phyloP scores from a whole-genome alignment of 1,140 invertebrate genomes.

The Zaprionus nigranus region DNA sequence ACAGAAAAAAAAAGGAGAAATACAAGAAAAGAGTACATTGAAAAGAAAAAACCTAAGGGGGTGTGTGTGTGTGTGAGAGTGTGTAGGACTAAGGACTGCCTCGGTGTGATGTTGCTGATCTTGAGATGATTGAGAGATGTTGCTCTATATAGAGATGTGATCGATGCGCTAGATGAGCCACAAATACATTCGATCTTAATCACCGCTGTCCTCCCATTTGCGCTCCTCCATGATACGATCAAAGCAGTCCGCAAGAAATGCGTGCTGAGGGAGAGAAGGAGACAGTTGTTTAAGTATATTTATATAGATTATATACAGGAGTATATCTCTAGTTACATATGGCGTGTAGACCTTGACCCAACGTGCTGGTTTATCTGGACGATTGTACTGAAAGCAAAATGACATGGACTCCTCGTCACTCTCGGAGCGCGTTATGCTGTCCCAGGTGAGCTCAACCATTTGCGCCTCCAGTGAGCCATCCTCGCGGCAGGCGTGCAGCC shows the following conservation, averaged over 20 bases:
- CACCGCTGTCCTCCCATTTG: slow-evolving; percentile 91
- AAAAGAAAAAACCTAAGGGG: background rate
- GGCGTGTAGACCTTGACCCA: slow-evolving; percentile 96
- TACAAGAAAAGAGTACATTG: slow-evolving; percentile 9
- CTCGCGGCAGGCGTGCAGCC: slow-evolving; percentile 94
- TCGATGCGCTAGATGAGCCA: slow-evolving; percentile 36
- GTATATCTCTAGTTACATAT: slow-evolving; percentile 88
- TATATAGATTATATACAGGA: background rate
- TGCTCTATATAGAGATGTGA: slow-evolving; percentile 11
- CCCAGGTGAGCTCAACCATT: slow-evolving; percentile 94
- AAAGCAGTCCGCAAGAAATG: slow-evolving; percentile 97
- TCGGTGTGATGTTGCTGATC: slow-evolving; percentile 32
- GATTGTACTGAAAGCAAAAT: slow-evolving; percentile 94
- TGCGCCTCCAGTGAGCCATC: slow-evolving; percentile 94
- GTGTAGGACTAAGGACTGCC: slow-evolving; percentile 35
- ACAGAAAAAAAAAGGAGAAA: slow-evolving; percentile 19
- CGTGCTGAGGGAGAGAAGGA: slow-evolving; percentile 87
- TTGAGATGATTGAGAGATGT: slow-evolving; percentile 30
- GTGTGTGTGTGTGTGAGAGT: slow-evolving; percentile 11
- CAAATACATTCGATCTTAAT: slow-evolving; percentile 85
- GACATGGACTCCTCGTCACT: slow-evolving; percentile 96
- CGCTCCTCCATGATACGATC: slow-evolving; percentile 96
- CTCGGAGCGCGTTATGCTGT: slow-evolving; percentile 92
- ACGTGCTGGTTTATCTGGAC: slow-evolving; percentile 91
- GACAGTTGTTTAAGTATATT: background rate